Evolutionary conservation across 2,113 vertebrate genomes (phyloP), one percentile per base, ranked within the genome.

Genomic region (Pycnonotus jocosus): DNA sequence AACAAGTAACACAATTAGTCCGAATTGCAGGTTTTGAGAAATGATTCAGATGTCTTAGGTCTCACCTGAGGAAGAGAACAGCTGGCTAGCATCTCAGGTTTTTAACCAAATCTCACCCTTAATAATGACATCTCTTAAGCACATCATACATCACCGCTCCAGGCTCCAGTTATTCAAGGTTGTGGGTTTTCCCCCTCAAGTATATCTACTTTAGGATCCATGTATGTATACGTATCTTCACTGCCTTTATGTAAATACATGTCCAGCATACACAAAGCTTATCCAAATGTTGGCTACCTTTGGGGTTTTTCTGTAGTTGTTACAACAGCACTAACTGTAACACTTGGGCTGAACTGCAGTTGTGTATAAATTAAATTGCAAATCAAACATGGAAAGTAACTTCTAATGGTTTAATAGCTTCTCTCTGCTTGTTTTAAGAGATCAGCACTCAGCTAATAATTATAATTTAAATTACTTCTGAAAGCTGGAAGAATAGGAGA

Each of bases 211-310:
- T 86, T 35, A 68, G 31, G 50, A 65, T 35, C 22, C 38, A 33
- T 10, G 16, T 27, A 24, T 0, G 0, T 38, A 45, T 19, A 54
- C 23, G 25, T 3, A 64, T 5, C 7, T 51, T 69, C 62, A 70
- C 22, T 47, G 47, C 7, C 30, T 57, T 65, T 66, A 44, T 14
- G n/a, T 25, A 85, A 61, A 61, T 53, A 50, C 45, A 61, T 1
- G 12, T 35, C 30, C 30, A 66, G 7, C 33, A 66, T 8, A 40
- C 33, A 73, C 14, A 70, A 83, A 85, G 12, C 23, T 69, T 45
- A 65, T 15, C 23, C 28, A 70, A 94, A 82, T 15, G 14, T 27
- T 69, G 40, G 12, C 25, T 54, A 31, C 27, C 20, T 87, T 74
- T 22, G 12, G 15, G 23, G 0, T 15, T 11, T 31, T 68, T 76